Conservation (phyloP, 2,888 invertebrate species). For the Sinodicranocentrus sp. region DNA sequence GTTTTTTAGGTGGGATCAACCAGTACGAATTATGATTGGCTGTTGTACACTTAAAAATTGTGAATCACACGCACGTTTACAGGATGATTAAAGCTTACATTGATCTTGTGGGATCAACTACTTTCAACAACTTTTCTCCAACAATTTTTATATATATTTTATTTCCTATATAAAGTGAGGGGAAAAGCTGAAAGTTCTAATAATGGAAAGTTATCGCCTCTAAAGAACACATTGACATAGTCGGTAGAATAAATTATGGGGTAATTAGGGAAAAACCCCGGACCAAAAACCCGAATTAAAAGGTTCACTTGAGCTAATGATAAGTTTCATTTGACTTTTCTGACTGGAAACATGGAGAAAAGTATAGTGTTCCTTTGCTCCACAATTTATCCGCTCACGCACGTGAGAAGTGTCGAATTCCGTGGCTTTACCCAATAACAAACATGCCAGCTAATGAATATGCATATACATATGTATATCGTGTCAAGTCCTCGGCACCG, state of each 20-base stretch:
- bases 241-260: constrained; percentile 44
- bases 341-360: constrained; percentile 4
- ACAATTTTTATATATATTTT: background rate
- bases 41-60: no score
- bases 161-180: no score
- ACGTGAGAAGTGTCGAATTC: constrained; percentile 65
- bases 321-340: constrained; percentile 54
- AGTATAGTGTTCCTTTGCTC: background rate
- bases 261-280: constrained; percentile 54
- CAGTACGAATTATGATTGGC: no score
- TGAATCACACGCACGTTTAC: no score
- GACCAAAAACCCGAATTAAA: constrained; percentile 46
- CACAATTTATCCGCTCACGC: constrained; percentile 46
- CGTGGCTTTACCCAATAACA: constrained; percentile 57
- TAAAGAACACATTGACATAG: constrained; percentile 43
- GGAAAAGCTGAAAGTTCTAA: no score
- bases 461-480: constrained; percentile 4
- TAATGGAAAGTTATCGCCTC: constrained; percentile 38
- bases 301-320: constrained; percentile 52
- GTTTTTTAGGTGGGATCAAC: no score
- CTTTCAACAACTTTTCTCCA: no score
- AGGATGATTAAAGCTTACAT: no score
- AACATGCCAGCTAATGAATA: constrained; percentile 34
- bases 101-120: no score
- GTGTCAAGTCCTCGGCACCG: no score